Conservation (phyloP, 2,797 vertebrate genomes). For the Argya squamiceps region DNA sequence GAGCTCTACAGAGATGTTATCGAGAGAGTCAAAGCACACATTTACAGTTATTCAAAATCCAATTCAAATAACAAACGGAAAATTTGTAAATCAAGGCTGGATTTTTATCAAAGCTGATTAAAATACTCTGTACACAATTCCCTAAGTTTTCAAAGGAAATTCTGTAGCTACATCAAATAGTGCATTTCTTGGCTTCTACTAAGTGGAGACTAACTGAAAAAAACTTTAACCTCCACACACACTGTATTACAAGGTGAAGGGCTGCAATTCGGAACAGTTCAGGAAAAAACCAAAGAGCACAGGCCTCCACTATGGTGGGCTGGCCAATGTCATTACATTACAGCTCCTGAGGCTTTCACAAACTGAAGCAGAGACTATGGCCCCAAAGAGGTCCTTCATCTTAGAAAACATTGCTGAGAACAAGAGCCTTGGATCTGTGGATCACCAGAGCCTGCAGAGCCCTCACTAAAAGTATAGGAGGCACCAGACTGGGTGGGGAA, state of each 20-base stretch:
- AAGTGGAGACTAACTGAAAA: not conserved
- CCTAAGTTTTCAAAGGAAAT: not conserved
- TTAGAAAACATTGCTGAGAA: not conserved
- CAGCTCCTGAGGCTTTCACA: not conserved
- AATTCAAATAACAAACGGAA: not conserved
- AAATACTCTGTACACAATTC: not conserved
- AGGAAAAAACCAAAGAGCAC: not conserved
- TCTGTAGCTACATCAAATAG: not conserved
- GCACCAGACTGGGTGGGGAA: not conserved
- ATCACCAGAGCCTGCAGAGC: not conserved
- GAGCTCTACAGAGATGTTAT: not conserved
- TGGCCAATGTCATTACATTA: not conserved
- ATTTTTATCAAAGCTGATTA: not conserved
- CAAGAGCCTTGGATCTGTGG: not conserved
- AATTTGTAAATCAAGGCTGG: not conserved
- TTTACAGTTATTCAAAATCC: not conserved
- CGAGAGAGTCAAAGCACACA: not conserved
- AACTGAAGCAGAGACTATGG: not conserved
- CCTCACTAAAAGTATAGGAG: not conserved
- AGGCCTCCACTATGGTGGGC: not conserved
- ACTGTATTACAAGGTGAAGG: not conserved
- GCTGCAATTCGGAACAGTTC: not conserved
- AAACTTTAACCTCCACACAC: not conserved
- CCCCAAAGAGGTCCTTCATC: not conserved
- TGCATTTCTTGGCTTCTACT: not conserved